Base-by-base conservation (phyloP, 2,888 invertebrate genomes). In the Habrosyne pyritoides region DNA sequence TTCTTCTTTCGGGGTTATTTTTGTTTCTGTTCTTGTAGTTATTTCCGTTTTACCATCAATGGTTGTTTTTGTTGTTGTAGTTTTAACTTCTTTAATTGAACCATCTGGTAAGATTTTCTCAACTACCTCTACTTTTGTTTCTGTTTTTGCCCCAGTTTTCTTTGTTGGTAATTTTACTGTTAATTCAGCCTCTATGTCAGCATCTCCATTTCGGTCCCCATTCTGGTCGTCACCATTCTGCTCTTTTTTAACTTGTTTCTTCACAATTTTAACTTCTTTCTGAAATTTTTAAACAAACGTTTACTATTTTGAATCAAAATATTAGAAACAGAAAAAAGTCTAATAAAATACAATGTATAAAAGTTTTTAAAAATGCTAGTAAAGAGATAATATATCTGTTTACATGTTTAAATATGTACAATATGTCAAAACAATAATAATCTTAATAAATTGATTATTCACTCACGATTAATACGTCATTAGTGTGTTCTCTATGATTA, bases 41-140 rank as follows among this genome's bases (percentile, higher is more conserved):
- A 87, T 90, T 75, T 89, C 87, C 26, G 89, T 90, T 67, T 81
- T 90, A 12, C 92, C 92, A 63, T 92, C 89, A 53, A 86, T 76
- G 6, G 88, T 92, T 1, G 90, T 91, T 74, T 79, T 91, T 42
- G 91, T 92, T 47, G 81, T 92, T 10, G 92, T 92, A 22, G 83
- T 91, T 76, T 88, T 91, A 1, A 84, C 71, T 81, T 92, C 92
- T 69, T 91, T 85, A 18, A 84, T 63, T 24, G 83, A 78, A 1
- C 91, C 92, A 76, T 92, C 89, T 0, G 91, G 85, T 60, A 90
- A 75, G 65, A 77, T 72, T 67, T 84, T 90, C 63, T 84, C 86
- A 2, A 79, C 77, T 22, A 90, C 84, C 75, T 92, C 91, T 21
- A 92, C 89, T 66, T 86, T 85, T 42, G 91, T 92, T 67, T 91